Evolutionary conservation across 2,797 vertebrate species (phyloP), one percentile per base, ranked within the genome.

Genomic region (Parauchenoglanis punctatus): DNA sequence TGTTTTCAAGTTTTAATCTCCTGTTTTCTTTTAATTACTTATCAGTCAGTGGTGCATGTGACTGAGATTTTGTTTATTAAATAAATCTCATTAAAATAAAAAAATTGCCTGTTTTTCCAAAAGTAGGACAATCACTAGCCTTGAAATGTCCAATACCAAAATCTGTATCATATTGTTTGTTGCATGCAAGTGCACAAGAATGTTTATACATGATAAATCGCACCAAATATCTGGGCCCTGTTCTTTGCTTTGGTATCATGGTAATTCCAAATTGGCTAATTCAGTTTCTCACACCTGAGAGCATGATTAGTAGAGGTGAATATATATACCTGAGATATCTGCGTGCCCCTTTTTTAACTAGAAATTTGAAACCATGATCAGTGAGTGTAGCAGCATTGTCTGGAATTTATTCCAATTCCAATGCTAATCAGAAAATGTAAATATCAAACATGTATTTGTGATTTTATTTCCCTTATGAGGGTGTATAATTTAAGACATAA

Each of bases 21-120:
- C 3, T 54, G 25, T 85, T 85, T 85, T 85, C 18, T 87, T 87
- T 87, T 87, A 70, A 70, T 78, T 68, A 28, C 52, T 35, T 84
- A 46, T 44, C 20, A 49, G 7, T 11, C 68, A 44, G 70, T 28
- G n/a, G 3, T 72, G 40, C 52, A 78, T 85, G 28, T 81, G 68
- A 17, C 56, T 87, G 67, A 83, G 65, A 67, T 76, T 67, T 28
- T 68, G 25, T 78, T 84, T 70, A 80, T 88, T 80, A 58, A 85
- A 85, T 88, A 75, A 73, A 85, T 11, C 10, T 54, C 28, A 73
- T 73, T 63, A 18, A 85, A 61, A 61, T 61, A 5, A 8, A 12
- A 49, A 40, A 40, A 40, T 17, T 59, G 56, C 2, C 8, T 63
- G 31, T 46, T 46, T 59, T 81, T 59, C 20, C 35, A 25, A n/a